Evolutionary conservation across 2,888 invertebrate genomes (phyloP).

Genomic region (Aphelenchoides bicaudatus): DNA sequence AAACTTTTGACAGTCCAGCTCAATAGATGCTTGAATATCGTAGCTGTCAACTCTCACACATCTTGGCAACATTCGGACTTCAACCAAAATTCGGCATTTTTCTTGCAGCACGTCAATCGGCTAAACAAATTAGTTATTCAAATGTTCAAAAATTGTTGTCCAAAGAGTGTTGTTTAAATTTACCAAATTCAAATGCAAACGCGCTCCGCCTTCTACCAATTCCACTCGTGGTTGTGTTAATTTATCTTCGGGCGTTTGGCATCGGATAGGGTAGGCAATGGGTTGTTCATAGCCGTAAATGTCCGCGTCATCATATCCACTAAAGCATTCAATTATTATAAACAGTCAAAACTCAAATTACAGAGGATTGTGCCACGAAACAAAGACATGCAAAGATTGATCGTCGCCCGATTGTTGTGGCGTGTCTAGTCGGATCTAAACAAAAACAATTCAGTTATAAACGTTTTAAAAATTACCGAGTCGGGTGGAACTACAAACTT

Average conservation of each 20-base stretch:
- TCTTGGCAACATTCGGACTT: constrained; percentile 47
- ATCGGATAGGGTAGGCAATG: constrained; percentile 51
- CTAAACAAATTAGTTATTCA: too few species aligned
- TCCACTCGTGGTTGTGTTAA: constrained; percentile 45
- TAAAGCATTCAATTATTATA: neutral
- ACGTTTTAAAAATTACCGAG: constrained; percentile 32
- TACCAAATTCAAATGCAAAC: constrained; percentile 43
- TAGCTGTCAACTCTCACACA: constrained; percentile 50
- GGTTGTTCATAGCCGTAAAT: constrained; percentile 54
- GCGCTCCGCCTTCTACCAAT: constrained; percentile 48
- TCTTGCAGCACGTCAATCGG: constrained; percentile 49
- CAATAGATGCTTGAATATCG: constrained; percentile 51
- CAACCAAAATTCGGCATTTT: constrained; percentile 49
- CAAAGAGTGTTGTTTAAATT: too few species aligned
- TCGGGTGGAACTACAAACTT: constrained; percentile 41
- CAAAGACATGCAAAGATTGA: constrained; percentile 34
- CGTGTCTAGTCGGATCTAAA: constrained; percentile 34
- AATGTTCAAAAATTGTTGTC: too few species aligned
- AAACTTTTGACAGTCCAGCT: constrained; percentile 52
- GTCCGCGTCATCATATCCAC: constrained; percentile 49
- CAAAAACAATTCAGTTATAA: neutral
- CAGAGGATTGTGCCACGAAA: constrained; percentile 33
- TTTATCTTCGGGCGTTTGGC: constrained; percentile 48
- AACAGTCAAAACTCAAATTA: neutral
- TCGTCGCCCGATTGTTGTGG: constrained; percentile 34